Conservation (phyloP, 1,140 invertebrate species). For the Sinonovacula constricta region DNA sequence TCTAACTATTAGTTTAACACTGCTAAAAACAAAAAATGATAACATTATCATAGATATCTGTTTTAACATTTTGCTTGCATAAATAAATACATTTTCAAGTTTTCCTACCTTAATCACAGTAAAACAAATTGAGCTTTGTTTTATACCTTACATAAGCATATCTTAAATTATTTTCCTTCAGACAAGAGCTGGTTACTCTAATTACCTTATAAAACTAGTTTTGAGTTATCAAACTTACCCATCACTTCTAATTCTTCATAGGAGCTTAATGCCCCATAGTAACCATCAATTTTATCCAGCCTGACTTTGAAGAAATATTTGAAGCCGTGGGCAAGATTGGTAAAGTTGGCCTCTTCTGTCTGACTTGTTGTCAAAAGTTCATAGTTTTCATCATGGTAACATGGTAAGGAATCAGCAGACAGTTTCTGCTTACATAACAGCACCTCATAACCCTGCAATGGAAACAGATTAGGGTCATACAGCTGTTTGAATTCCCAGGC, state of each 20-base stretch:
- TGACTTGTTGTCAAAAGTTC: neutral
- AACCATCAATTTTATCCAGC: constrained; percentile 20
- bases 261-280: constrained; percentile 14
- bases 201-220: no score
- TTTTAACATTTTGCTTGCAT: no score
- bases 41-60: no score
- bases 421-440: constrained; percentile 4
- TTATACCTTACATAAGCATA: no score
- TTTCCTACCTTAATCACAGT: no score
- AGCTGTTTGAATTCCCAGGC: neutral
- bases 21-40: no score
- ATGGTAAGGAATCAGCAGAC: neutral
- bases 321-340: neutral
- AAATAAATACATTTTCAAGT: no score
- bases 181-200: no score
- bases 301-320: constrained; percentile 26
- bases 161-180: no score
- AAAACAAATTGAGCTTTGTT: no score
- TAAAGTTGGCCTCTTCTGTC: neutral
- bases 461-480: neutral
- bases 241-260: neutral
- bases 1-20: no score
- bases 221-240: constrained; percentile 21
- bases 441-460: constrained; percentile 20
- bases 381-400: neutral